phyloP scores from a whole-genome alignment of 2,888 invertebrate genomes.

The Drosophila phalerata region DNA sequence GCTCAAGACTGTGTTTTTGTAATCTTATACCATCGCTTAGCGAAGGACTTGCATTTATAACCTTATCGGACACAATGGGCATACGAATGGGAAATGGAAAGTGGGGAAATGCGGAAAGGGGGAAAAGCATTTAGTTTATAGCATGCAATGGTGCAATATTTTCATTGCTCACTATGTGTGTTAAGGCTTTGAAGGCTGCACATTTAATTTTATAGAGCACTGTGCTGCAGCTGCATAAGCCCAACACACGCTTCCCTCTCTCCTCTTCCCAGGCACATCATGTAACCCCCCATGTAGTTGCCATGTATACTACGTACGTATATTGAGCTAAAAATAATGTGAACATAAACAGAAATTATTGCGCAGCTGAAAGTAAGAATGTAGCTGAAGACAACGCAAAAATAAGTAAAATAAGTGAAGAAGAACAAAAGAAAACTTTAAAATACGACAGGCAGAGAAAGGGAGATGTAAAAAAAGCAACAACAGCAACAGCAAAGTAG shows the following conservation, averaged over 20 bases:
- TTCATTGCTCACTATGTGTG: conserved; percentile 31
- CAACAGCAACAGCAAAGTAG: conserved; percentile 63
- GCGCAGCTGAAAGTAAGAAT: conserved; percentile 62
- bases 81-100: conserved; percentile 37
- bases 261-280: background rate
- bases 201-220: conserved; percentile 63
- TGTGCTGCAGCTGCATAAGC: conserved; percentile 28
- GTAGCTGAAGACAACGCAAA: conserved; percentile 33
- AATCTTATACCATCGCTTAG: background rate
- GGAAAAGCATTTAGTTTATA: conserved; percentile 53
- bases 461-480: conserved; percentile 50
- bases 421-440: conserved; percentile 43
- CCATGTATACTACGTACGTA: conserved; percentile 29
- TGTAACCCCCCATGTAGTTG: conserved; percentile 6
- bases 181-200: conserved; percentile 44
- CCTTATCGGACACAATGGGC: conserved; percentile 37
- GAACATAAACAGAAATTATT: conserved; percentile 77
- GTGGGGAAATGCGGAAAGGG: background rate
- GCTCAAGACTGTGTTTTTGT: background rate
- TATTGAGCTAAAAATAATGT: conserved; percentile 69
- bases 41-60: conserved; percentile 9
- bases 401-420: conserved; percentile 25
- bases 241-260: background rate
- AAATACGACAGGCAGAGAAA: conserved; percentile 23
- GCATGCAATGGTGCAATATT: conserved; percentile 51